Evolutionary conservation across 2,113 vertebrate genomes (phyloP), one percentile per base, ranked within the genome.

Genomic region (Rhabdornis inornatus): DNA sequence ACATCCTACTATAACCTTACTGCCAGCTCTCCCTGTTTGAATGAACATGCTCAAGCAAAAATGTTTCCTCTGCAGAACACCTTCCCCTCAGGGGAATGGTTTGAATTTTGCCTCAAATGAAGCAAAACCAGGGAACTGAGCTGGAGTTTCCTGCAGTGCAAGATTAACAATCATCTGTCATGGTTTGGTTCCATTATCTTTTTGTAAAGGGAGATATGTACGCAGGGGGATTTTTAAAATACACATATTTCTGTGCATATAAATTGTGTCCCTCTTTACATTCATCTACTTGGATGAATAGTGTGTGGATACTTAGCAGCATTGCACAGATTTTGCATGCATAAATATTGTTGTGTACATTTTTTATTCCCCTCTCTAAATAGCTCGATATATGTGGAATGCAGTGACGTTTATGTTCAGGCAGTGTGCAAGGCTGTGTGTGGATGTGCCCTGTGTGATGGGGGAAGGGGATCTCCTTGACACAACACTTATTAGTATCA

Each of bases 401-500:
- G 64, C 37, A 49, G 78, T 68, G 79, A 64, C 5, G 39, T 49
- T 85, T 86, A 2, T 56, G 65, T 47, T 91, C 83, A 78, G 76
- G 16, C 52, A 56, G 65, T 28, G 75, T 59, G 63, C 90, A 86
- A 74, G 66, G 79, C 63, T 83, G 39, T 57, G 63, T 0, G 0
- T 83, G 49, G 42, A 13, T 42, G 33, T 93, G 85, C 56, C 65
- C 69, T 64, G 52, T 77, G 78, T 79, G 47, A 61, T 61, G 75
- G 81, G 81, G 64, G 61, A 69, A 89, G 74, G 83, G 76, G 83
- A 60, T 70, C 64, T 97, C 74, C 94, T 92, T 90, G 90, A 91
- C 94, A 91, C 63, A 52, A 69, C 52, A 84, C 94, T 97, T 97
- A 97, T 97, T 97, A 97, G 96, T 86, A 91, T 96, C 97, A 96